Evolutionary conservation across 1,140 invertebrate species (phyloP), one percentile per base, ranked within the genome.

Genomic region (Pseudomyrmex flavicornis): DNA sequence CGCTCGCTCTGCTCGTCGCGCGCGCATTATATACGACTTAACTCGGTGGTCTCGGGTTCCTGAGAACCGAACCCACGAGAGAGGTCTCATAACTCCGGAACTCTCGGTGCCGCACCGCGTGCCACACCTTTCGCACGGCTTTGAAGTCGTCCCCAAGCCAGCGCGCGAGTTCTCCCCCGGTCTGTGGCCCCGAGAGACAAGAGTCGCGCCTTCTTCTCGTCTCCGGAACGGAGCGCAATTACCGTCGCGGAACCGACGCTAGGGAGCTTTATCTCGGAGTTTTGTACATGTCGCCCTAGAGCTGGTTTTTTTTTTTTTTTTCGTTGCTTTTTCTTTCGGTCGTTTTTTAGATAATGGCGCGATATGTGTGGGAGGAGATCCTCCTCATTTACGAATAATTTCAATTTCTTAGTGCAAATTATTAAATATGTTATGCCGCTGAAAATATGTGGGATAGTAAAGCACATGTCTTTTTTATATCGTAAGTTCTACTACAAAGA

Each of bases 31-130:
- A 69, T 88, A 88, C 86, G 72, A 79, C 70, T 83, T 73, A 86
- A 86, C 88, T 88, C 82, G 80, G 80, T 80, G 88, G 88, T 89
- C 88, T 88, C 82, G 80, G 82, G 84, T 88, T 89, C 88, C 87
- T 89, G 88, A 89, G 88, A 89, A 89, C 80, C 65, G 56, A 85
- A 63, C 83, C 59, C 83, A 44, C 52, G 76, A 68, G 82, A 76
- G 74, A 61, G 70, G n/a, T 50, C 86, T 83, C 84, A 80, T 83
- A 85, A 88, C 86, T 79, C 82, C 61, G 63, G 56, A 74, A 80
- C 82, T 75, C 26, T 2, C 52, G 82, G 77, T 88, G 73, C 77
- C 72, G 61, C 69, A 73, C 77, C 77, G 80, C 72, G 58, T 62
- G 83, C 77, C 86, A 80, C 86, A 68, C 88, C 84, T 89, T 89